Evolutionary conservation across 2,797 vertebrate genomes (phyloP), one percentile per base, ranked within the genome.

Genomic region (Propithecus deckenii): DNA sequence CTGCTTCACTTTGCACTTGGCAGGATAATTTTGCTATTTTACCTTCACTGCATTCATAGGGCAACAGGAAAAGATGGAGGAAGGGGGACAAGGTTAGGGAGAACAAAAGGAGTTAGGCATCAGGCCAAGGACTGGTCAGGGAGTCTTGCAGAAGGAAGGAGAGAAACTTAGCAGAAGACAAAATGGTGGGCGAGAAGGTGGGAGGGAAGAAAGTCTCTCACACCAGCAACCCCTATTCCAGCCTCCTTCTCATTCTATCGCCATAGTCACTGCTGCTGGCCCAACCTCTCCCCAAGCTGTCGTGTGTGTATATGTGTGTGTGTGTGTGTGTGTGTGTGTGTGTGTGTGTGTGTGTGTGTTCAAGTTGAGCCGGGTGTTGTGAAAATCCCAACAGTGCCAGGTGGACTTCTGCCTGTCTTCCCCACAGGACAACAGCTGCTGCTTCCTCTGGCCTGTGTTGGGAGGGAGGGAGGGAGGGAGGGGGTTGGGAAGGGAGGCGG

Each of bases 341-440:
- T 20, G 71, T n/a, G 55, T 23, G 32, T 50, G 67, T 43, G 67
- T 55, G 52, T 86, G 87, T 81, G 63, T 75, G 69, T 86, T 52
- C 86, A 35, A 85, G 71, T 43, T 83, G 23, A 91, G 83, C 91
- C 0, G 46, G 72, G 88, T 76, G 75, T 48, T 95, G 80, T 90
- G 84, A 92, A 96, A 96, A 89, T 57, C 76, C 48, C 30, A 78
- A 35, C 61, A 50, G 93, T 87, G 93, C 98, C 97, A 97, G 89
- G 97, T 97, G 96, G 96, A 96, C 32, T 59, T 69, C 52, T 95
- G 97, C 97, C 97, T 90, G 91, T 91, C 91, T 94, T 96, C 80
- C 86, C 55, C 71, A 57, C 57, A 85, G 91, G 94, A 94, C 96
- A 91, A 97, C 98, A 98, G 97, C 97, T 97, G 97, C 89, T 67